Evolutionary conservation across 1,140 invertebrate species (phyloP).

Genomic region (Meloidogyne hapla): DNA sequence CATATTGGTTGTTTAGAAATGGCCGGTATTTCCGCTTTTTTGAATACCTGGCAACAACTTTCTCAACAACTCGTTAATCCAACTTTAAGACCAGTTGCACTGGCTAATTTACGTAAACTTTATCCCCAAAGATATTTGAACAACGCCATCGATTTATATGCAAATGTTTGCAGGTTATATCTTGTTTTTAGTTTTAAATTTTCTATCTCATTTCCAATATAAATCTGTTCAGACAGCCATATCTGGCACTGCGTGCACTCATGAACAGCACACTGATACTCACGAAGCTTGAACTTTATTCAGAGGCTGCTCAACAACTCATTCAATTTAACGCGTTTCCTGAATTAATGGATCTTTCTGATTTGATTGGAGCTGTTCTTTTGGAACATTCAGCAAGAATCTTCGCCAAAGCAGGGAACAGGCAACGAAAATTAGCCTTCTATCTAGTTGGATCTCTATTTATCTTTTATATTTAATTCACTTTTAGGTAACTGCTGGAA

Average conservation of each 20-base stretch:
- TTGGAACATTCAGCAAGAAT: slow-evolving; percentile 38
- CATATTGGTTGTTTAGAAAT: slow-evolving; percentile 61
- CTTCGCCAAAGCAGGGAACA: slow-evolving; percentile 18
- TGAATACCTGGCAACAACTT: slow-evolving; percentile 25
- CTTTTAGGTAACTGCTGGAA: slow-evolving; percentile 18
- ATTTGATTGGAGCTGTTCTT: slow-evolving; percentile 32
- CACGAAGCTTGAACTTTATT: slow-evolving; percentile 32
- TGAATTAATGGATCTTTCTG: slow-evolving; percentile 16
- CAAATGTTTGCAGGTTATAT: slow-evolving; percentile 54
- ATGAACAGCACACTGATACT: slow-evolving; percentile 30
- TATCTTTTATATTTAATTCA: not conserved
- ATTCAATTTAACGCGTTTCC: slow-evolving; percentile 9
- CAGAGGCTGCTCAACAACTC: slow-evolving; percentile 35
- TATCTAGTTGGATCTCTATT: slow-evolving; percentile 3
- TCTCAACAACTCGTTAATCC: slow-evolving; percentile 11
- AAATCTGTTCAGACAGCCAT: slow-evolving; percentile 26
- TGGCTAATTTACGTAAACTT: slow-evolving; percentile 34
- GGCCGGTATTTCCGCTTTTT: slow-evolving; percentile 47
- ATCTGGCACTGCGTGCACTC: slow-evolving; percentile 36
- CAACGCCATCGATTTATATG: slow-evolving; percentile 50
- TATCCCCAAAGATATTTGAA: slow-evolving; percentile 54
- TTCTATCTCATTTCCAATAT: too few species aligned
- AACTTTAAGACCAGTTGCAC: slow-evolving; percentile 15
- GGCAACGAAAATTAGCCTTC: slow-evolving; percentile 21
- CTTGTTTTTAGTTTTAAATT: not conserved